A percentile compares a stretch with the other conserved stretches of the same genome.
Conservation (phyloP, 2,888 invertebrate species). For the Harpalus rufipes region DNA sequence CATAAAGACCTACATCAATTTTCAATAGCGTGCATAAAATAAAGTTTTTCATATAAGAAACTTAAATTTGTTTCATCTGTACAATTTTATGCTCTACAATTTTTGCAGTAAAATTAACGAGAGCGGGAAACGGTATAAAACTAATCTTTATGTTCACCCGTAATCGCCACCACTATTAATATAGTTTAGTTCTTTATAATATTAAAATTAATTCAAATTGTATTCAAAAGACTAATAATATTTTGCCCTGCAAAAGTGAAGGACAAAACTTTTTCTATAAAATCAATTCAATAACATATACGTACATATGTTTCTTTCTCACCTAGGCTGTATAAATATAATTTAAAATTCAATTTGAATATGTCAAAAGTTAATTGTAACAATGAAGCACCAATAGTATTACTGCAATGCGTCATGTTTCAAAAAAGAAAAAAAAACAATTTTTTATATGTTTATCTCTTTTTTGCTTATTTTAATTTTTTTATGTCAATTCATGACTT, state of each 20-base stretch:
- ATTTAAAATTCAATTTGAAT: not conserved
- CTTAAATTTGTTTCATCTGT: no score
- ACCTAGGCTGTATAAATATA: not conserved
- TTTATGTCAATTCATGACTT: not conserved
- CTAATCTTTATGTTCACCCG: no score
- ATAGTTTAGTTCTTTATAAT: no score
- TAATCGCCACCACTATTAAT: no score
- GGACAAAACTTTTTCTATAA: not conserved
- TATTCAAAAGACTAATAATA: no score
- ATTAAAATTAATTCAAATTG: no score
- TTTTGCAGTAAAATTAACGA: no score
- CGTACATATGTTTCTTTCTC: not conserved
- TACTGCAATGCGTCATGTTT: not conserved
- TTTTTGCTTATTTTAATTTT: not conserved
- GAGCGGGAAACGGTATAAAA: no score
- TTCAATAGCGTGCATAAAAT: no score
- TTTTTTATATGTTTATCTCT: not conserved
- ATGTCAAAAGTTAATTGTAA: conserved; percentile 3
- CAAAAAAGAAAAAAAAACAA: not conserved
- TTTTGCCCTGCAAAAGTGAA: not conserved
- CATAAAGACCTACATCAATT: no score
- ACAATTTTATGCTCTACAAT: no score
- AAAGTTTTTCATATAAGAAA: no score
- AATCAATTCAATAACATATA: not conserved
- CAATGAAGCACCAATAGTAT: not conserved